These are phyloP conservation scores for Cotesia vestalis DNA, from an alignment of 1,140 invertebrate species.

Conservation along the genomic window DNA sequence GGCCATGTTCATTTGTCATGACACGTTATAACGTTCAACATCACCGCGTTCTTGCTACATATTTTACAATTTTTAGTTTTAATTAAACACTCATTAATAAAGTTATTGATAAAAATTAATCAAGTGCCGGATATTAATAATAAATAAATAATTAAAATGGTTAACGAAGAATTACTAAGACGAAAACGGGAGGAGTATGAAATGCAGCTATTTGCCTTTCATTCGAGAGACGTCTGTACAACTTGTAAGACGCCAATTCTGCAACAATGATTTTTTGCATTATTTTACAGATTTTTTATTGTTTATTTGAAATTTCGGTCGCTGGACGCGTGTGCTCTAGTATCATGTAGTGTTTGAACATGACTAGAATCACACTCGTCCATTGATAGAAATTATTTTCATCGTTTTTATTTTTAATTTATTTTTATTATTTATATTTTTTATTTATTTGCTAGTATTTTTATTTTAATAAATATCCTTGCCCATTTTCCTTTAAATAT, in stretches of 20 bases:
- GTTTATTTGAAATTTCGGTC: constrained; percentile 41
- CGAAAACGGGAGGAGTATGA: constrained; percentile 58
- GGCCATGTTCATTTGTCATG: constrained; percentile 38
- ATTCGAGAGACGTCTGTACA: constrained; percentile 52
- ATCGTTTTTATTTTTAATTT: constrained; percentile 26
- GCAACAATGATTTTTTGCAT: constrained; percentile 14
- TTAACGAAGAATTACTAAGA: constrained; percentile 41
- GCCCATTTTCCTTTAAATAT: constrained; percentile 4
- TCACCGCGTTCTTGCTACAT: background rate
- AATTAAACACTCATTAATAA: background rate
- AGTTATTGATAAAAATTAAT: background rate
- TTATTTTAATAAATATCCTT: constrained; percentile 34
- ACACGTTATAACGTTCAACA: constrained; percentile 24
- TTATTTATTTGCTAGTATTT: constrained; percentile 25
- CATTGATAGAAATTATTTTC: constrained; percentile 51
- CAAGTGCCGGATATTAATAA: background rate
- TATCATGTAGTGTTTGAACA: constrained; percentile 58
- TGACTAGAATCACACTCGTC: constrained; percentile 64
- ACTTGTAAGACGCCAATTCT: constrained; percentile 53
- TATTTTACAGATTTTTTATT: constrained; percentile 20
- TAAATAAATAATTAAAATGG: constrained; percentile 38
- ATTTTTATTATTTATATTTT: background rate
- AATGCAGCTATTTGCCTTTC: constrained; percentile 59
- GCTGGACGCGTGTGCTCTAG: constrained; percentile 58
- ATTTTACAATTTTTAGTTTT: background rate